Base-by-base conservation (phyloP, 2,113 vertebrate genomes). In the Notarius quadriscutis region DNA sequence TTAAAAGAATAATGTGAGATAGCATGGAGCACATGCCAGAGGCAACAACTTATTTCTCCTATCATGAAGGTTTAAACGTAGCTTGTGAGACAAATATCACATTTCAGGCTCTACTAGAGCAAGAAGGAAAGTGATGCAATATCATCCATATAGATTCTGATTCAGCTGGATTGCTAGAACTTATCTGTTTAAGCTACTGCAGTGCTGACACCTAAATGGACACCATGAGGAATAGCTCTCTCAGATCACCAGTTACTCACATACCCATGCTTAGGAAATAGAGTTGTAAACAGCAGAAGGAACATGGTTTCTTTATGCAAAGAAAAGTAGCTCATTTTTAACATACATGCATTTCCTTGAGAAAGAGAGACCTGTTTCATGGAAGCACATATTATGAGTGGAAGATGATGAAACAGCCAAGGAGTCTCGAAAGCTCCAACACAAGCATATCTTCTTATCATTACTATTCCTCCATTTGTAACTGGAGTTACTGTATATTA, bases 131-230 rank as follows among this genome's bases (percentile, higher is more conserved):
- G 48, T 30, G 81, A 83, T 83, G 62, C 62, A 18, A 62, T 51
- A 51, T 53, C 62, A 83, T 67, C 62, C 41, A 67, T 83, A 83
- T n/a, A 67, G 41, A 51, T 67, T 83, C 48, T 25, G 48, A 53
- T 65, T 83, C 81, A 51, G 81, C 25, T 65, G 62, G 62, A 67
- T 5, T 62, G 4, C 41, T 14, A 65, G 41, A 51, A 83, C 41
- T 83, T 83, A 65, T 83, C 81, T 67, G 81, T 83, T 83, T 83
- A 83, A 67, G 81, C 62, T 67, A 83, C 81, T 83, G 62, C 81
- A n/a, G 7, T 83, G 25, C 81, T 83, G 48, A 83, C 81, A 83
- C 25, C 48, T 83, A 85, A 60, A 85, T 77, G 84, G 57, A 62
- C 71, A 5, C 30, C 1, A 41, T 58, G 41, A 85, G 25, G 34